These are phyloP conservation scores for Drosophila pegasa DNA, from an alignment of 2,888 invertebrate genomes.

Conservation along the genomic window DNA sequence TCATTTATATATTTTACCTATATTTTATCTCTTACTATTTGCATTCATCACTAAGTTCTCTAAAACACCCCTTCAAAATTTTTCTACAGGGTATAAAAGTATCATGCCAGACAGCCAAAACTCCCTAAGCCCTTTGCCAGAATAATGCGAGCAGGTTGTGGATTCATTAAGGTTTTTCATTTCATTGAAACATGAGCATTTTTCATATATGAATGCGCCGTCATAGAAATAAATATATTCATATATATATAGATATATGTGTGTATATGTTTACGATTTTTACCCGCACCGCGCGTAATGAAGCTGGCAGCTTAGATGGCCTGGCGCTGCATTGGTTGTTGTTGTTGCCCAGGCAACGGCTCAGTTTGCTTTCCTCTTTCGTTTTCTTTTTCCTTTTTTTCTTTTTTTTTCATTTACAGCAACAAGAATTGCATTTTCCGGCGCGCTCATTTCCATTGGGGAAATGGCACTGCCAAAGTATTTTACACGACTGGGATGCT, in stretches of 20 bases:
- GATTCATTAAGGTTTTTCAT: slow-evolving; percentile 68
- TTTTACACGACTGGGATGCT: slow-evolving; percentile 55
- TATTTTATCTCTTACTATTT: too few relatives aligned
- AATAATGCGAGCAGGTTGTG: slow-evolving; percentile 31
- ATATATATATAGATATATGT: slow-evolving; percentile 11
- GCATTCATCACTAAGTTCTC: too few relatives aligned
- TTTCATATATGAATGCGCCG: slow-evolving; percentile 48
- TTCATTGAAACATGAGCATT: slow-evolving; percentile 64
- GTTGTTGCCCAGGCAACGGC: slow-evolving; percentile 58
- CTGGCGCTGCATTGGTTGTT: slow-evolving; percentile 26
- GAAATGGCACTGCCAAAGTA: slow-evolving; percentile 51
- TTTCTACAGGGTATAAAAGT: slow-evolving; percentile 16
- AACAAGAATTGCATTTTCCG: slow-evolving; percentile 67
- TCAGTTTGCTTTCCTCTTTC: slow-evolving; percentile 48
- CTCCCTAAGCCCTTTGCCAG: slow-evolving; percentile 29
- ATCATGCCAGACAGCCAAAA: slow-evolving; percentile 15
- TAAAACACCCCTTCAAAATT: not conserved
- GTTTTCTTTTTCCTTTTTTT: slow-evolving; percentile 17
- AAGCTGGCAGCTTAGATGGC: slow-evolving; percentile 57
- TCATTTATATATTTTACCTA: too few relatives aligned
- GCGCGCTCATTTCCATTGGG: slow-evolving; percentile 62
- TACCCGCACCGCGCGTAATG: slow-evolving; percentile 47
- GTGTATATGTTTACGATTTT: slow-evolving; percentile 40
- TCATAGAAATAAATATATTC: slow-evolving; percentile 40
- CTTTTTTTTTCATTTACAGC: slow-evolving; percentile 35